phyloP scores from a whole-genome alignment of 1,140 invertebrate genomes.

The Ips nitidus region DNA sequence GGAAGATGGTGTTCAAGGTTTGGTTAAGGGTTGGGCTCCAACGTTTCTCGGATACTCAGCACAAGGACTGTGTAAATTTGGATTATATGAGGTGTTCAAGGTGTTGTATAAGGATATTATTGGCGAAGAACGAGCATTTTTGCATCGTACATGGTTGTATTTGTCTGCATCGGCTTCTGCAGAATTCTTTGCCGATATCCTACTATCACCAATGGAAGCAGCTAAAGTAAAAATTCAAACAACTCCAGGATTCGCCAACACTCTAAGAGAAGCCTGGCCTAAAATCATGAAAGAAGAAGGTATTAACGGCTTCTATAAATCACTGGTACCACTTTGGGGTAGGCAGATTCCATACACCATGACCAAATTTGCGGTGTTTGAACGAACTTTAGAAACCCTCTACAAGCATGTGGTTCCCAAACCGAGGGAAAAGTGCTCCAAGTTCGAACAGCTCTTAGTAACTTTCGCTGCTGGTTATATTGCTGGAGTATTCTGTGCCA shows the following conservation, averaged over 20 bases:
- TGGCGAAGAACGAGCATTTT: slow-evolving; percentile 92
- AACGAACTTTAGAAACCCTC: slow-evolving; percentile 93
- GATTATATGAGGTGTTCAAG: slow-evolving; percentile 87
- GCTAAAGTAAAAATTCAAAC: slow-evolving; percentile 96
- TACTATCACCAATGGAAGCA: slow-evolving; percentile 96
- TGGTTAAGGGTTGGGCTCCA: slow-evolving; percentile 97
- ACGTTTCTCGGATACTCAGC: slow-evolving; percentile 97
- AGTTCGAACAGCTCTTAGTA: slow-evolving; percentile 93
- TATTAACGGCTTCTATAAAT: slow-evolving; percentile 45
- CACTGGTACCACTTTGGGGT: slow-evolving; percentile 93
- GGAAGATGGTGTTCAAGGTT: slow-evolving; percentile 87
- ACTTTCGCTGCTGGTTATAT: slow-evolving; percentile 99
- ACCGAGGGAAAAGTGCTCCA: slow-evolving; percentile 71
- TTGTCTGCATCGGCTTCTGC: slow-evolving; percentile 94
- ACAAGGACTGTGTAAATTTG: slow-evolving; percentile 85
- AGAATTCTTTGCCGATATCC: slow-evolving; percentile 99
- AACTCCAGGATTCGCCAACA: slow-evolving; percentile 88
- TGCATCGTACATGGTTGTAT: slow-evolving; percentile 92
- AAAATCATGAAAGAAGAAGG: slow-evolving; percentile 84
- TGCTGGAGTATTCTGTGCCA: slow-evolving; percentile 98
- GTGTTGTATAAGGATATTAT: slow-evolving; percentile 80
- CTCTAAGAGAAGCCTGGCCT: slow-evolving; percentile 85
- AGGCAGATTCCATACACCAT: slow-evolving; percentile 99
- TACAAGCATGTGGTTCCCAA: slow-evolving; percentile 72
- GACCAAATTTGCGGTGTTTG: slow-evolving; percentile 99